Percentiles rank a stretch among this genome's conserved stretches.
These are phyloP conservation scores for Hipposideros armiger DNA, from an alignment of 2,113 vertebrate genomes.

Conservation along the genomic window DNA sequence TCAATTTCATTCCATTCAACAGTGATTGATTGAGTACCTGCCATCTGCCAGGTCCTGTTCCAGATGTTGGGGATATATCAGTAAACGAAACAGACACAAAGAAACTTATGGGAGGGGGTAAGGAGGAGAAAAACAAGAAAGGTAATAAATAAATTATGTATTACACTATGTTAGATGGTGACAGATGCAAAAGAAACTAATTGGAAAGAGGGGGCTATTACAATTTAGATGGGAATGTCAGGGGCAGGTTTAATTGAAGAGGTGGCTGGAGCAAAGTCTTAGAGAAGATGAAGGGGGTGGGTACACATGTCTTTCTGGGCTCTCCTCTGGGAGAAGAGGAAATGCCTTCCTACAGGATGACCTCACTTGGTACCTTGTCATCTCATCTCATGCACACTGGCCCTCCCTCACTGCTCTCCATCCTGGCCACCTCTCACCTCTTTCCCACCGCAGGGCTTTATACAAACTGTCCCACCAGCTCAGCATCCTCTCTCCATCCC, in stretches of 20 bases:
- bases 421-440: neutral
- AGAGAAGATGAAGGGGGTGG: neutral
- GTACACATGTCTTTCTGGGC: neutral
- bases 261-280: neutral
- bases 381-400: neutral
- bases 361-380: neutral
- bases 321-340: neutral
- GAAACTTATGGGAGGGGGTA: neutral
- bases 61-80: neutral
- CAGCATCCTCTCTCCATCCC: neutral
- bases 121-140: neutral
- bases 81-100: neutral
- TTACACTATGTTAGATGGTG: neutral
- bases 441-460: neutral
- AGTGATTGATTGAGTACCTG: neutral
- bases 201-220: neutral
- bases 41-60: neutral
- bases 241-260: neutral
- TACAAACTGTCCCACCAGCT: neutral
- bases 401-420: neutral
- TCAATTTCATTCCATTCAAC: neutral
- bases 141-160: neutral
- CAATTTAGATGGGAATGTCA: neutral
- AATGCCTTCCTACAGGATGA: neutral
- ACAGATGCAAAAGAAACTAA: neutral